These are phyloP conservation scores for Galaxias olidus DNA, from an alignment of 2,797 vertebrate genomes.

Conservation along the genomic window DNA sequence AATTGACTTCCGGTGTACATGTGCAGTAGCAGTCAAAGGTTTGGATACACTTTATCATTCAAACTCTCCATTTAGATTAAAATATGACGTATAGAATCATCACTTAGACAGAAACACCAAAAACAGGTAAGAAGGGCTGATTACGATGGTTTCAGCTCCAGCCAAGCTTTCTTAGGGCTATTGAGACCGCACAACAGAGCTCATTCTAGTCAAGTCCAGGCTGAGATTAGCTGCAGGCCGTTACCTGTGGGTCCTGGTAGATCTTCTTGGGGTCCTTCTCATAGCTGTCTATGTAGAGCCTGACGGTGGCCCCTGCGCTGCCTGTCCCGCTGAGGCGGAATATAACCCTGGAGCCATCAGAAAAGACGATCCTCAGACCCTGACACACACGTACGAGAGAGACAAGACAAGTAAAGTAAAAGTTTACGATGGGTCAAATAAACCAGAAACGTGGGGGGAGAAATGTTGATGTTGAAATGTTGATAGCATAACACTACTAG, in stretches of 20 bases:
- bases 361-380: constrained; percentile 94
- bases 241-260: constrained; percentile 91
- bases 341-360: constrained; percentile 93
- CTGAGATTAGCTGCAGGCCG: constrained; percentile 5
- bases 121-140: constrained; percentile 19
- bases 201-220: constrained; percentile 17
- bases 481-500: too few species aligned
- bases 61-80: constrained; percentile 28
- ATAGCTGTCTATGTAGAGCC: constrained; percentile 97
- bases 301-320: constrained; percentile 92
- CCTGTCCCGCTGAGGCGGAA: constrained; percentile 97
- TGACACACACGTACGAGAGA: constrained; percentile 54
- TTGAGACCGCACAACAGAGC: constrained; percentile 33
- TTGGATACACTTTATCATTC: constrained; percentile 48
- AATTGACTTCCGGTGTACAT: too few species aligned
- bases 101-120: constrained; percentile 31
- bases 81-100: constrained; percentile 36
- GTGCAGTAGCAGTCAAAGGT: too few species aligned
- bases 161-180: constrained; percentile 21
- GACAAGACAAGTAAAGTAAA: constrained; percentile 1
- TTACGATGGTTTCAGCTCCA: constrained; percentile 17
- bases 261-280: constrained; percentile 92
- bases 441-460: background rate
- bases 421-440: background rate
- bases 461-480: background rate